Conservation (phyloP, 2,888 invertebrate genomes). For the Volucella inflata region DNA sequence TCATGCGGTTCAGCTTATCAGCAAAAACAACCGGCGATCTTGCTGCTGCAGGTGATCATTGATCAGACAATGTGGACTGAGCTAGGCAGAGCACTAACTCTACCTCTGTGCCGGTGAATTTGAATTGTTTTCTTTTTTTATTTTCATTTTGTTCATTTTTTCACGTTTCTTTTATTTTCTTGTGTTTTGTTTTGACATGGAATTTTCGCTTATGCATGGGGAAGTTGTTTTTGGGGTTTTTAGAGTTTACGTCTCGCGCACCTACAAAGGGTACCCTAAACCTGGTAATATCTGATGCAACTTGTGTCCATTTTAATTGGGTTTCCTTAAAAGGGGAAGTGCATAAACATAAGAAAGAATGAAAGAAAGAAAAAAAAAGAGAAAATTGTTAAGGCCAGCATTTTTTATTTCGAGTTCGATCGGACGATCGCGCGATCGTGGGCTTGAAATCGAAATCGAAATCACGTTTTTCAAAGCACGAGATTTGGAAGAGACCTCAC, state of each 20-base stretch:
- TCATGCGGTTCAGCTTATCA: constrained; percentile 50
- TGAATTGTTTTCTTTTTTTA: constrained; percentile 24
- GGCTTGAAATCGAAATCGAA: background rate
- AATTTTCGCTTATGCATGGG: constrained; percentile 39
- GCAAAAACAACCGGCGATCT: constrained; percentile 32
- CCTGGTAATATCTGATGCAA: constrained; percentile 7
- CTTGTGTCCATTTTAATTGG: background rate
- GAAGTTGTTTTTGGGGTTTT: constrained; percentile 54
- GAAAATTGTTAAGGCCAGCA: background rate
- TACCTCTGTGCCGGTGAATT: constrained; percentile 26
- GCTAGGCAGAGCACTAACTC: constrained; percentile 15
- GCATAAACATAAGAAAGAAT: too few relatives aligned
- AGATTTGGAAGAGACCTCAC: constrained; percentile 1
- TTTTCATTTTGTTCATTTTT: background rate
- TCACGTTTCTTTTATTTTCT: background rate
- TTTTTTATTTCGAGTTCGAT: background rate
- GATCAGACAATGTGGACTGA: constrained; percentile 3
- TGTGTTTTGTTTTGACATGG: constrained; percentile 33
- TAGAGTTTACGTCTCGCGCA: constrained; percentile 28
- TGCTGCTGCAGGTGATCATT: constrained; percentile 46
- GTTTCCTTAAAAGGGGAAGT: constrained; percentile 6
- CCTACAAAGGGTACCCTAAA: constrained; percentile 43
- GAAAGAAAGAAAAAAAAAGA: background rate
- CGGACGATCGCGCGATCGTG: background rate
- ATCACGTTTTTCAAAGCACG: constrained; percentile 25